phyloP scores from a whole-genome alignment of 2,113 vertebrate species.

The Nothocercus julius region DNA sequence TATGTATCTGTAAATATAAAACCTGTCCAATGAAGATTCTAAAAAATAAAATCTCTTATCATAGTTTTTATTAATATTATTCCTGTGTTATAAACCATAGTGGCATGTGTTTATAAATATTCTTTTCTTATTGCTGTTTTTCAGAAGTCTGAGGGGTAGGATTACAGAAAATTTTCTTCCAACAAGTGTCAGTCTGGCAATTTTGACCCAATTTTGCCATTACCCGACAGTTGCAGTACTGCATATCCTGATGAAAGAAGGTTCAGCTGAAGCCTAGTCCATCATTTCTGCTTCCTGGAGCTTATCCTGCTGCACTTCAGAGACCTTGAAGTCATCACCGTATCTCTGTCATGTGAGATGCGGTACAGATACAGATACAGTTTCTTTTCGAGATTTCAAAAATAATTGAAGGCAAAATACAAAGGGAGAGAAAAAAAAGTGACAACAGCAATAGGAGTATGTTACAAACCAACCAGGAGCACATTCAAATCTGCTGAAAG shows the following conservation, averaged over 20 bases:
- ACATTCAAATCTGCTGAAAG: background rate
- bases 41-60: background rate
- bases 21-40: background rate
- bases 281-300: slow-evolving; percentile 34
- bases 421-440: slow-evolving; percentile 3
- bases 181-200: background rate
- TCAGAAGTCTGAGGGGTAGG: background rate
- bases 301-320: slow-evolving; percentile 46
- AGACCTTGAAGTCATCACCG: slow-evolving; percentile 8
- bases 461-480: background rate
- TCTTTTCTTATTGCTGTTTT: background rate
- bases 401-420: slow-evolving; percentile 37
- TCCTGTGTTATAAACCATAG: background rate
- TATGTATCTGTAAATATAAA: background rate
- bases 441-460: background rate
- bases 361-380: background rate
- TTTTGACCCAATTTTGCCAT: slow-evolving; percentile 52
- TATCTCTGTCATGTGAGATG: background rate
- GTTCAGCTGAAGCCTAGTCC: background rate
- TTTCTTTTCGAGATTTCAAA: slow-evolving; percentile 27
- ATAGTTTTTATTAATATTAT: background rate
- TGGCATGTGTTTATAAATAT: background rate
- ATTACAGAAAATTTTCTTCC: background rate
- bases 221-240: background rate
- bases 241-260: slow-evolving; percentile 44